Base-by-base conservation (phyloP, 2,888 invertebrate genomes). In the Eurytoma californica region DNA sequence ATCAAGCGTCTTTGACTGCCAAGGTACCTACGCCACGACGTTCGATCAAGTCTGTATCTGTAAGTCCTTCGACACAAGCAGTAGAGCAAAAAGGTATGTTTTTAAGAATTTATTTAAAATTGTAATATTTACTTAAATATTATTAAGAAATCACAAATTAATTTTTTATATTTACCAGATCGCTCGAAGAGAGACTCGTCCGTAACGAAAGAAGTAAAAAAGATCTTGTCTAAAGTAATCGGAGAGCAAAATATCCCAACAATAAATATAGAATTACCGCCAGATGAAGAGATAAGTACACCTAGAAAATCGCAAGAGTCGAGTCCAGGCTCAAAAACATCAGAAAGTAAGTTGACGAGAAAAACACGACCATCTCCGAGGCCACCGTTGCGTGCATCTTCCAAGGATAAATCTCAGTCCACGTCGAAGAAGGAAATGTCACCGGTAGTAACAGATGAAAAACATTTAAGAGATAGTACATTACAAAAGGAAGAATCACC, bases 31-130 rank as follows among this genome's bases (percentile, higher is more conserved):
- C 69, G 4, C 66, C 81, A 0, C 47, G 74, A 16, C 77, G 74
- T 13, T 65, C 78, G 0, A 74, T 75, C n/a, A 80, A 72, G 58
- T 51, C 77, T 0, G 13, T 58, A 24, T 73, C 80, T 13, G 3
- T 5, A 3, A 80, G 69, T 73, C 72, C 68, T 5, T 3, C 55
- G 12, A 30, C 49, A 28, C 14, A 7, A n/a, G 16, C 49, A 60
- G 49, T 14, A 47, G 14, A 47, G 16, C 1, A 28, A 61, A 30
- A 16, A 30, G 61, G 61, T 61, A 61, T n/a, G 16, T 14, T 18
- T 24, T 9, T 9, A 39, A 39, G 7, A 39, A 9, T 39, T 5
- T 7, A 30, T 61, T 61, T n/a, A n/a, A 60, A 24, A 24, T n/a
- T 1, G 0, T 65, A 28, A 67, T 49, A 3, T 70, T 49, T 70